Evolutionary conservation across 2,113 vertebrate genomes (phyloP), one percentile per base, ranked within the genome.

Genomic region (Hyperopisus bebe): DNA sequence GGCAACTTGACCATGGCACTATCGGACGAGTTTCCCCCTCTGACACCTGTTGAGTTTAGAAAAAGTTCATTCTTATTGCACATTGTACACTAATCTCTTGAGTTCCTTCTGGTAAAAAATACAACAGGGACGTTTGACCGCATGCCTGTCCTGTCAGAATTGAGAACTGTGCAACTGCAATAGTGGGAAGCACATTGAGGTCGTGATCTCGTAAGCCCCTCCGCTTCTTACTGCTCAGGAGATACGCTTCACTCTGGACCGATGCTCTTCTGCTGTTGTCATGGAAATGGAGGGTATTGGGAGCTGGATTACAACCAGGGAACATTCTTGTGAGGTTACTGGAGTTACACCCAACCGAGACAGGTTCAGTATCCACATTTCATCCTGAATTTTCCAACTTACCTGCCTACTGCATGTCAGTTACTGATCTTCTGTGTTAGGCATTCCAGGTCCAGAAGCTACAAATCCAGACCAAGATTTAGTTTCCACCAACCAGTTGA

Each of bases 251-350:
- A 98, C 95, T 0, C 91, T 98, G 93, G 97, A 98, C 39, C 96
- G 46, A 1, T 98, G 97, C 89, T 93, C 94, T 0, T 92, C 95
- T 1, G 97, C 97, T 3, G 88, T 93, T 0, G 93, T 97, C n/a
- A 96, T 94, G 19, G 97, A 98, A 88, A 94, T 92, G 21, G 97
- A 97, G 70, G 97, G 97, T 1, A 91, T 97, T 27, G 97, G 97
- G 5, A 97, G 95, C 46, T 96, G 96, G 96, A 53, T 98, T 44
- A 97, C 96, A 90, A 94, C 95, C 0, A 95, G 96, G 58, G 97
- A 98, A 47, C 96, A 97, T 90, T 95, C 96, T 24, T 98, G 97
- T 90, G 97, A 98, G 89, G 94, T 96, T 51, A 89, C 77, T 0
- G 97, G 95, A 0, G 94, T 95, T 31, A 95, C 96, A 17, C 95